These are phyloP conservation scores for Cantharis rustica DNA, from an alignment of 2,888 invertebrate species.

Conservation along the genomic window DNA sequence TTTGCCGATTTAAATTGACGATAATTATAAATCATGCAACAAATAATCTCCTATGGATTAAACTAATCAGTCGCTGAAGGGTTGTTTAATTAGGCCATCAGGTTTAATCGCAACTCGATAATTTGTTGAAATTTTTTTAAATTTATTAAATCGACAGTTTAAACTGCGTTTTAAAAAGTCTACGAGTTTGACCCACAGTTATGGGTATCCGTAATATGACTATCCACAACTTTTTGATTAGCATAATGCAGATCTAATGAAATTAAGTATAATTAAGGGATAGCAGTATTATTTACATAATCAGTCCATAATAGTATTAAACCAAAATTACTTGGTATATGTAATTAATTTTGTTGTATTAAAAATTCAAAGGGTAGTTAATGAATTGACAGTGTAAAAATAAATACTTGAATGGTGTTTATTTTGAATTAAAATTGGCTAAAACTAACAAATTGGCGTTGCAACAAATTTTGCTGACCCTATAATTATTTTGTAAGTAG, in stretches of 20 bases:
- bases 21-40: neutral
- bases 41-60: neutral
- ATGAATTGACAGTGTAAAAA: neutral
- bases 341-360: neutral
- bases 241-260: neutral
- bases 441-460: neutral
- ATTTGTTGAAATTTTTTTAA: neutral
- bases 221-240: neutral
- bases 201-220: too few relatives aligned
- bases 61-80: neutral
- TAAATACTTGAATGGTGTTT: neutral
- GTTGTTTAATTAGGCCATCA: neutral
- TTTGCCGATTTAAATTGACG: neutral
- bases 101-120: neutral
- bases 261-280: neutral
- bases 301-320: neutral
- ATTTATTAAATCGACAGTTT: neutral
- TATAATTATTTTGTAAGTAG: neutral
- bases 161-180: too few relatives aligned
- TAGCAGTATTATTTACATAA: neutral
- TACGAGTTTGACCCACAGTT: too few relatives aligned
- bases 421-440: neutral
- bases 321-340: neutral
- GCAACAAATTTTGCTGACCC: neutral
- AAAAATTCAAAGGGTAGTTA: neutral